Base-by-base conservation (phyloP, 2,888 invertebrate genomes). In the Nephrocerus scutellatus region DNA sequence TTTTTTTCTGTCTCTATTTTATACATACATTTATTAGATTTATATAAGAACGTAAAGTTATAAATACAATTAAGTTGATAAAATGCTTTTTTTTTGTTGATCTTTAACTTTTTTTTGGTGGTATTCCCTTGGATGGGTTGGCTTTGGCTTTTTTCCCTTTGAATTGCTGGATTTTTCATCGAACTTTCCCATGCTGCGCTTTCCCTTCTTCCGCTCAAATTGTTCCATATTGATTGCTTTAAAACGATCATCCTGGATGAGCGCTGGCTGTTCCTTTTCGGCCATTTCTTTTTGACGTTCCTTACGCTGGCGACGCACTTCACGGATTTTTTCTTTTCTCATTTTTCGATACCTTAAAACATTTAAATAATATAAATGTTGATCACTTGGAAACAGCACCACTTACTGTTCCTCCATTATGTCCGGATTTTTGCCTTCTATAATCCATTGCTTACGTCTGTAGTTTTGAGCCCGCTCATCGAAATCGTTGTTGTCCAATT, bases 401-500 rank as follows among this genome's bases (percentile, higher is more conserved):
- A 41, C 55, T 68, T 53, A 77, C 77, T 75, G 68, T 15, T 70
- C 72, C 59, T 85, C 84, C 72, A 84, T 82, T 58, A 79, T 73
- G 36, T 85, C 84, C 0, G 86, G 85, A 70, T 88, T 82, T 43
- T 81, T 77, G 4, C 91, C 92, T 44, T 90, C 84, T 57, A 89
- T 70, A 48, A 93, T 80, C 74, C 92, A 79, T 40, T 86, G 78
- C 66, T 95, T 96, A 53, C 84, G 72, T 53, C 88, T 80, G 70
- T 96, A 90, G 52, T 86, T 88, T 56, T 80, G 75, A 58, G 80
- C 83, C 50, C 84, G 77, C 63, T 92, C 89, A 61, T 88, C 91
- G 61, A 95, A 95, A 67, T 92, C 86, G 40, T 80, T 81, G 62
- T 92, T 88, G 57, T 95, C 93, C 35, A 96, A 66, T 62, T 81